Evolutionary conservation across 1,140 invertebrate genomes (phyloP).

Genomic region (Drosophila albomicans): DNA sequence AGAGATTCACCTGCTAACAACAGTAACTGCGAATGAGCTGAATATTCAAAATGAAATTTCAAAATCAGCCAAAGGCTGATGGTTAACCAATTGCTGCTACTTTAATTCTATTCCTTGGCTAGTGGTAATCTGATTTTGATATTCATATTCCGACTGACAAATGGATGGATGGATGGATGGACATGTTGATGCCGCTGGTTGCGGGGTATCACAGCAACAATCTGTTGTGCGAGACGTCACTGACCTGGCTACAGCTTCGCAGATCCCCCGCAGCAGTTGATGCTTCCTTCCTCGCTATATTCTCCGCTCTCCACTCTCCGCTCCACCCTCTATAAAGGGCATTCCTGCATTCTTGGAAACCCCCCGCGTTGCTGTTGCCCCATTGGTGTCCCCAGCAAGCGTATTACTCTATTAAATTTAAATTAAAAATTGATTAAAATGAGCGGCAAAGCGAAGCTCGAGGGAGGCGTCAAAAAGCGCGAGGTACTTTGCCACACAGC

Average conservation of each 20-base stretch:
- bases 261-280: slow-evolving; percentile 4
- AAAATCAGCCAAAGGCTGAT: too few relatives aligned
- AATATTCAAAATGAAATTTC: too few relatives aligned
- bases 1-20: too few relatives aligned
- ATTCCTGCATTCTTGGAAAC: background rate
- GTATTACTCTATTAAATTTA: slow-evolving; percentile 83
- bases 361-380: background rate
- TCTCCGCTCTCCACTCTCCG: background rate
- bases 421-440: slow-evolving; percentile 84
- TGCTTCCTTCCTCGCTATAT: background rate
- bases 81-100: too few relatives aligned
- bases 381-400: slow-evolving; percentile 37
- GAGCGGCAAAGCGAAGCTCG: slow-evolving; percentile 44
- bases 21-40: too few relatives aligned
- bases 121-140: too few relatives aligned
- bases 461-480: background rate
- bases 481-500: slow-evolving; percentile 46
- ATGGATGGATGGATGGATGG: too few relatives aligned
- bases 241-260: slow-evolving; percentile 22
- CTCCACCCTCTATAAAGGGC: background rate
- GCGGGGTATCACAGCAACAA: too few relatives aligned
- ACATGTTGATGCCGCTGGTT: too few relatives aligned
- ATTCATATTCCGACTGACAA: too few relatives aligned
- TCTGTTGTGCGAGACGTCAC: slow-evolving; percentile 13
- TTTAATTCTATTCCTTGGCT: too few relatives aligned